Conservation (phyloP, 2,888 invertebrate species). For the Craniophora ligustri region DNA sequence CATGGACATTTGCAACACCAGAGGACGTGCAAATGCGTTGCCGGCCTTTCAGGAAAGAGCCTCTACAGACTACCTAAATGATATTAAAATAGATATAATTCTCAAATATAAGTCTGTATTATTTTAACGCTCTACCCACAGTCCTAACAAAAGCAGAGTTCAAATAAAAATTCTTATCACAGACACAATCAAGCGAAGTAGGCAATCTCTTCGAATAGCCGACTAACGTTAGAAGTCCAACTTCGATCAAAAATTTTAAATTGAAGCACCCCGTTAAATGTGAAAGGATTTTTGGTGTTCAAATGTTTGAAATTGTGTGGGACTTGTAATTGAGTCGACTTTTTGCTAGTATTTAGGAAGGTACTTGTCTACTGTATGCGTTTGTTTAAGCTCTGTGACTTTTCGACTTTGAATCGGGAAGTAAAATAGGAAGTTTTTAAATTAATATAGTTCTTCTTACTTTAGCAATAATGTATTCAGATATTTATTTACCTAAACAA, state of each 20-base stretch:
- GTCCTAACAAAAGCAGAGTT: conserved; percentile 59
- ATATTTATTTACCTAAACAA: too few species aligned
- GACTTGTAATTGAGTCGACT: conserved; percentile 26
- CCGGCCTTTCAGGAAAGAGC: too few species aligned
- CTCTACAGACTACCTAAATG: too few species aligned
- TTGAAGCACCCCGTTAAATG: conserved; percentile 30
- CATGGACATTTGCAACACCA: too few species aligned
- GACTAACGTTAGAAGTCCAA: conserved; percentile 27
- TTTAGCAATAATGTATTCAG: too few species aligned
- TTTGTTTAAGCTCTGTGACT: too few species aligned
- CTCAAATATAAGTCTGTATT: conserved; percentile 66
- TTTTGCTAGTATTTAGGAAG: too few species aligned
- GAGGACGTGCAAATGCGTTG: too few species aligned
- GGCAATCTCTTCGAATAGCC: conserved; percentile 47
- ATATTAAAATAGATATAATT: too few species aligned
- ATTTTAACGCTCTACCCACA: conserved; percentile 67
- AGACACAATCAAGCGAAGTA: conserved; percentile 51
- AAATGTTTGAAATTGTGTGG: conserved; percentile 32
- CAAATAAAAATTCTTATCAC: conserved; percentile 71
- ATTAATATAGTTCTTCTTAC: too few species aligned
- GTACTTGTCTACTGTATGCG: neutral
- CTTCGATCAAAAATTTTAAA: conserved; percentile 42
- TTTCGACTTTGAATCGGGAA: too few species aligned
- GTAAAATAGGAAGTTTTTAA: too few species aligned
- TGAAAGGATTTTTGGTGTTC: conserved; percentile 29